phyloP scores from a whole-genome alignment of 1,140 invertebrate species.

The Mamestra configurata region DNA sequence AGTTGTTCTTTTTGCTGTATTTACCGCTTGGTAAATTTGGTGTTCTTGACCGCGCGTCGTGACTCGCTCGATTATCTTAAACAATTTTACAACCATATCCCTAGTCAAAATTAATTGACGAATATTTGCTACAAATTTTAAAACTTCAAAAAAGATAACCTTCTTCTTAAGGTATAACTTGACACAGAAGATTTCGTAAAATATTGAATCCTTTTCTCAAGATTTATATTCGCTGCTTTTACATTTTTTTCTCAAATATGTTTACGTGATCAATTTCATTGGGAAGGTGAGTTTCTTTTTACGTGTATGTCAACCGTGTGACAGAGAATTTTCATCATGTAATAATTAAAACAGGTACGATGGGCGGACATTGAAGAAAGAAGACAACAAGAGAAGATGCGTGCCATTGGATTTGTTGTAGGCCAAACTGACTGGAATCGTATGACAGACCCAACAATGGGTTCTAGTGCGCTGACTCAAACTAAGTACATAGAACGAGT shows the following conservation, averaged over 20 bases:
- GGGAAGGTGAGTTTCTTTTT: constrained; percentile 66
- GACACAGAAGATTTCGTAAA: not conserved
- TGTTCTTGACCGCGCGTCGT: constrained; percentile 8
- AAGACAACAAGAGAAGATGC: constrained; percentile 95
- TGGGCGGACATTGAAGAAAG: constrained; percentile 99
- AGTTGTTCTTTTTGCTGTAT: not conserved
- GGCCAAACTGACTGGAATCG: constrained; percentile 98
- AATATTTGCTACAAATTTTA: constrained; percentile 1
- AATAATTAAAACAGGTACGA: constrained; percentile 92
- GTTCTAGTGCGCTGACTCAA: constrained; percentile 95
- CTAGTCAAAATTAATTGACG: constrained; percentile 20
- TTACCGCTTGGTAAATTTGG: constrained; percentile 19
- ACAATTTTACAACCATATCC: constrained; percentile 59
- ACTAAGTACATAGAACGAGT: constrained; percentile 96
- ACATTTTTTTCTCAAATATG: not conserved
- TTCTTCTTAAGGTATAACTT: not conserved
- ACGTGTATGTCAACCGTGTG: constrained; percentile 38
- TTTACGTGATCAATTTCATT: constrained; percentile 20
- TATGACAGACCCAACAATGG: constrained; percentile 97
- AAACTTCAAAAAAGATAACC: not conserved
- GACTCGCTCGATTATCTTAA: constrained; percentile 2
- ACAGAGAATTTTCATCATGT: constrained; percentile 73
- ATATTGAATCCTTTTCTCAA: not conserved
- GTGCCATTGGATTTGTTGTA: constrained; percentile 97
- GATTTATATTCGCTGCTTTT: not conserved